Evolutionary conservation across 53 echinoderm and acorn worm genomes (phyloP).

Genomic region (Hippasteria phrygiana): DNA sequence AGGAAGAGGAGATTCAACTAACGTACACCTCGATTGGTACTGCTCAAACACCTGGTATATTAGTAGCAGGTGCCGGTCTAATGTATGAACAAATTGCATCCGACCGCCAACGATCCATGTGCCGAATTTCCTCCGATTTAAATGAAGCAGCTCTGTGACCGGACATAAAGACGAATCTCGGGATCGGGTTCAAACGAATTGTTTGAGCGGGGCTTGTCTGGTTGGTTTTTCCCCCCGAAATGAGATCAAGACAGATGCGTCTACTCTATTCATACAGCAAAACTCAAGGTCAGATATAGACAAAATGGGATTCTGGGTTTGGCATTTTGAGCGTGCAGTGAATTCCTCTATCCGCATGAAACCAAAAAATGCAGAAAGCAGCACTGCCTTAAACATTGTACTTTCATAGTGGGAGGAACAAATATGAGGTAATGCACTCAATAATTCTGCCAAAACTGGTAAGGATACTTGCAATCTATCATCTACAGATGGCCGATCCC

Average conservation of each 20-base stretch:
- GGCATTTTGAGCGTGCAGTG: neutral
- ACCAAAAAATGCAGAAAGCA: neutral
- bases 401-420: neutral
- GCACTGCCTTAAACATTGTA: neutral
- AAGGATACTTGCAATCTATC: neutral
- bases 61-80: neutral
- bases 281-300: slow-evolving; percentile 9
- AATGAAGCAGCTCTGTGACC: neutral
- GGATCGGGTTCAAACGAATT: neutral
- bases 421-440: neutral
- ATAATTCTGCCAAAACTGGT: neutral
- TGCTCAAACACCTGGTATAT: neutral
- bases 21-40: too few species aligned
- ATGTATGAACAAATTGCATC: slow-evolving; percentile 17
- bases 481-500: slow-evolving; percentile 10
- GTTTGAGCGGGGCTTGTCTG: neutral
- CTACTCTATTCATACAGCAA: neutral
- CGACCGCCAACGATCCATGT: neutral
- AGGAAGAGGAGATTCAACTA: neutral
- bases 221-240: neutral
- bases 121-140: neutral
- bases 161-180: neutral
- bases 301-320: neutral
- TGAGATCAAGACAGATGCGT: neutral
- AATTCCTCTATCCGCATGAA: neutral